Conservation (phyloP, 2,888 invertebrate genomes). For the Dryomyza anilis region DNA sequence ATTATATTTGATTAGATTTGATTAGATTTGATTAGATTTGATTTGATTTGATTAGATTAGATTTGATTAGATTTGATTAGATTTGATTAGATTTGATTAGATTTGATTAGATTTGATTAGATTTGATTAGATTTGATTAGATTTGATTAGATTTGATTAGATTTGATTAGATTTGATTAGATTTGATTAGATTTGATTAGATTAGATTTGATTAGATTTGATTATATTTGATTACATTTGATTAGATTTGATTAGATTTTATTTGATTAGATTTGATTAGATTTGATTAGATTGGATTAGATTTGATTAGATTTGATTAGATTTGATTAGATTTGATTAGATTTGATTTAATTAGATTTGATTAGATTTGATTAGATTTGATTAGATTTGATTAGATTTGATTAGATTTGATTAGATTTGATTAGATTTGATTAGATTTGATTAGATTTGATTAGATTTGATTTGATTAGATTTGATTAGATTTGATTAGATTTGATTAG, state of each 20-base stretch:
- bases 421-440: not conserved
- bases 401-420: not conserved
- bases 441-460: not conserved
- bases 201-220: not conserved
- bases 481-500: not conserved
- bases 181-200: not conserved
- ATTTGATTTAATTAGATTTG: not conserved
- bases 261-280: not conserved
- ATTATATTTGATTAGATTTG: no score
- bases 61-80: not conserved
- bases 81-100: not conserved
- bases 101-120: not conserved
- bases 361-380: not conserved
- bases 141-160: not conserved
- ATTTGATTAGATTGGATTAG: conserved; percentile 1
- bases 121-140: not conserved
- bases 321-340: not conserved
- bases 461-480: not conserved
- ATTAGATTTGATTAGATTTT: no score
- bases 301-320: conserved; percentile 1
- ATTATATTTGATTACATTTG: no score
- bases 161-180: not conserved
- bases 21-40: no score
- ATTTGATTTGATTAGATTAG: not conserved
- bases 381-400: not conserved